Conservation (phyloP, 2,797 vertebrate genomes). For the Pristis pectinata region DNA sequence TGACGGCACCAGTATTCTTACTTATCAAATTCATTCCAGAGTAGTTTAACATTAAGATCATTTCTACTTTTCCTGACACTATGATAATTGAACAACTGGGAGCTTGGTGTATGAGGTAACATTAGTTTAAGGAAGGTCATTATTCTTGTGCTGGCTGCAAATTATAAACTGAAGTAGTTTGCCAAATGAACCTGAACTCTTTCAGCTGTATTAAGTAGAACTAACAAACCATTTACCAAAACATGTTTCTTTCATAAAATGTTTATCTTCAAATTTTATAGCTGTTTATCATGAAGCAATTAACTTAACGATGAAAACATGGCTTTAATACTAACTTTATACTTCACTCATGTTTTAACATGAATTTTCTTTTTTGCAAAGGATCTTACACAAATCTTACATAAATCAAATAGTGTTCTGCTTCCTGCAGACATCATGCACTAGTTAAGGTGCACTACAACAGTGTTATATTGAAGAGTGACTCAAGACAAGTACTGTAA, state of each 20-base stretch:
- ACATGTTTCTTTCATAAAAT: not conserved
- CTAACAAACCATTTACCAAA: not conserved
- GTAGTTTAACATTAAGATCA: not conserved
- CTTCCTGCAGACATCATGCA: not conserved
- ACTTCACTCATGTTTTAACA: not conserved
- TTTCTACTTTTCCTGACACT: not conserved
- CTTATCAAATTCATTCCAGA: conserved; percentile 22
- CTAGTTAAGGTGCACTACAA: not conserved
- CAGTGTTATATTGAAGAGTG: not conserved
- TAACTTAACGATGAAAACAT: not conserved
- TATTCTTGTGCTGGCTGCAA: not conserved
- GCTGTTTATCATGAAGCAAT: not conserved
- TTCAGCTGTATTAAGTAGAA: not conserved
- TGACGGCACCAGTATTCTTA: not conserved
- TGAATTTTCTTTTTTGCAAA: not conserved
- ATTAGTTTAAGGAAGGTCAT: not conserved
- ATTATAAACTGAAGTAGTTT: not conserved
- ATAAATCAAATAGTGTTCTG: not conserved
- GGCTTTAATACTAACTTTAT: not conserved
- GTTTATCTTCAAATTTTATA: not conserved
- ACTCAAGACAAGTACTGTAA: not conserved
- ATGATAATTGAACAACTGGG: not conserved
- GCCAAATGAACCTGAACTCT: not conserved
- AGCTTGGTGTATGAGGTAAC: not conserved
- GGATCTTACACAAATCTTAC: not conserved